phyloP scores from a whole-genome alignment of 1,140 invertebrate genomes.

The Ylistrum balloti region DNA sequence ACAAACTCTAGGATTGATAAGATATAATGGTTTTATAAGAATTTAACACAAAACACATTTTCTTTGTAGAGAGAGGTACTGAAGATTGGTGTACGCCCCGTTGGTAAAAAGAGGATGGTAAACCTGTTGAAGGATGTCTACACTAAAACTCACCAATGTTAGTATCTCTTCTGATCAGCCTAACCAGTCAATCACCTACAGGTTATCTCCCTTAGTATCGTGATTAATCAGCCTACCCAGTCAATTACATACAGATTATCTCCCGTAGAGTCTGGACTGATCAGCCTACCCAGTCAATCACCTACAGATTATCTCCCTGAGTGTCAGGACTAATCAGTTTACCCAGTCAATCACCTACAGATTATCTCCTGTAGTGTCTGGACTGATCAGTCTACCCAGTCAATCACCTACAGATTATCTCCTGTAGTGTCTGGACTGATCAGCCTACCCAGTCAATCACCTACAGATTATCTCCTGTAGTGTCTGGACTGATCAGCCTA shows the following conservation, averaged over 20 bases:
- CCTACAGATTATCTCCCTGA: too few relatives aligned
- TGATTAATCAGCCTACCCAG: too few relatives aligned
- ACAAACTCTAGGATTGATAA: too few relatives aligned
- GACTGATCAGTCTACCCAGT: too few relatives aligned
- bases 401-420: too few relatives aligned
- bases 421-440: too few relatives aligned
- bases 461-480: too few relatives aligned
- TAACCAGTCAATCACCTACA: background rate
- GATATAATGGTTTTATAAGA: background rate
- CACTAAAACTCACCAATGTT: conserved; percentile 76
- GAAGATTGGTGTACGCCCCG: conserved; percentile 71
- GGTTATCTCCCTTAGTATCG: too few relatives aligned
- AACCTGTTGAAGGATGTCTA: conserved; percentile 72
- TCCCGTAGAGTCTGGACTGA: background rate
- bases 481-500: too few relatives aligned
- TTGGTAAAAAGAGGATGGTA: conserved; percentile 73
- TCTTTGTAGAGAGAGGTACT: conserved; percentile 69
- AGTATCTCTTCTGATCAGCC: conserved; percentile 48
- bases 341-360: background rate
- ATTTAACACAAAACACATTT: background rate
- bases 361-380: background rate
- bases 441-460: too few relatives aligned
- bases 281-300: background rate
- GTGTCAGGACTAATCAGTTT: too few relatives aligned
- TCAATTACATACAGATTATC: background rate